phyloP scores from a whole-genome alignment of 2,888 invertebrate genomes.

The Conus canariensis region DNA sequence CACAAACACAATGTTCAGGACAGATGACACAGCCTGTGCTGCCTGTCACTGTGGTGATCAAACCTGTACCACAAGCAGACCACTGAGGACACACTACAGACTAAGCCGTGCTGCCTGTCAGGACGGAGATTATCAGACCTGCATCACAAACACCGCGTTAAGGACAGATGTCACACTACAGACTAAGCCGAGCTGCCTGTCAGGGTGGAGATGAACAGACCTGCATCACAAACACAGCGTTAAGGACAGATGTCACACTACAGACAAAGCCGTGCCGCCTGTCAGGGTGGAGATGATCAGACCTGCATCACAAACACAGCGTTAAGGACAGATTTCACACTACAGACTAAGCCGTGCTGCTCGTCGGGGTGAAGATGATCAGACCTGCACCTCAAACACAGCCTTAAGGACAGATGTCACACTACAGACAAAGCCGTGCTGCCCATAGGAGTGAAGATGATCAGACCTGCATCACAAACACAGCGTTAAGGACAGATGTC shows the following conservation, averaged over 20 bases:
- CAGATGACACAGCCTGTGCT: constrained; percentile 89
- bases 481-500: constrained; percentile 89
- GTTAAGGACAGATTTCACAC: no score
- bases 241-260: no score
- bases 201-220: constrained; percentile 88
- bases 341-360: constrained; percentile 70
- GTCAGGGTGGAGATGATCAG: neutral
- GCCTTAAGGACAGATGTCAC: no score
- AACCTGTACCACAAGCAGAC: constrained; percentile 83
- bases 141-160: neutral
- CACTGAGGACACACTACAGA: neutral
- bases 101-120: neutral
- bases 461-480: constrained; percentile 83
- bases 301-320: neutral
- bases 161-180: no score
- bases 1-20: constrained; percentile 83
- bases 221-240: constrained; percentile 79
- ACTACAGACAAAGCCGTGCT: constrained; percentile 60
- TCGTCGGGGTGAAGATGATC: no score
- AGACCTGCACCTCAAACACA: no score
- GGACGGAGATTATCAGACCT: neutral
- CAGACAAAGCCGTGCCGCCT: constrained; percentile 62
- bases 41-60: constrained; percentile 89
- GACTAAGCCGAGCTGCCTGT: no score
- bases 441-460: constrained; percentile 97